Percentiles rank a stretch among this genome's conserved stretches.
phyloP scores from a whole-genome alignment of 2,888 invertebrate species.

The Euphydryas editha region DNA sequence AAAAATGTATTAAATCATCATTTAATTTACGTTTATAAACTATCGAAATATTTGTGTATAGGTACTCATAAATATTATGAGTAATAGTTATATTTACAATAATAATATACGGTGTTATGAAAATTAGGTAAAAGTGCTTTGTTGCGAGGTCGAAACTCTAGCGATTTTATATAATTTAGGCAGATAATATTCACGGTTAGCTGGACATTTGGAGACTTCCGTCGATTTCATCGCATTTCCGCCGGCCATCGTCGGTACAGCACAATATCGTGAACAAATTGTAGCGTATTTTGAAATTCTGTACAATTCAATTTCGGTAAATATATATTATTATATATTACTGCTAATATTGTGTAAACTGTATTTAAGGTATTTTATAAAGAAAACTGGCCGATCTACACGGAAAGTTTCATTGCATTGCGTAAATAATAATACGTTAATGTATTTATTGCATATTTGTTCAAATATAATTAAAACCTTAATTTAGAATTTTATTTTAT shows the following conservation, averaged over 20 bases:
- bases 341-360: background rate
- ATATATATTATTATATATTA: background rate
- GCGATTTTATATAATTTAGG: constrained; percentile 43
- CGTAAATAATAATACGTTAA: no score
- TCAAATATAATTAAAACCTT: no score
- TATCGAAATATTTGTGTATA: no score
- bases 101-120: background rate
- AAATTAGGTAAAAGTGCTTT: constrained; percentile 22
- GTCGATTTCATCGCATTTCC: constrained; percentile 75
- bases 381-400: no score
- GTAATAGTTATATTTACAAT: no score
- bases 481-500: no score
- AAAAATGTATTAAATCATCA: no score
- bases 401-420: no score
- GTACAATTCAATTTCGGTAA: constrained; percentile 14
- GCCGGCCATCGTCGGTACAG: constrained; percentile 42
- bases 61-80: no score
- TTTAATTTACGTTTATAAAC: no score
- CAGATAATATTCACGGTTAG: constrained; percentile 61
- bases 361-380: no score
- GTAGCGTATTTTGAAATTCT: constrained; percentile 23
- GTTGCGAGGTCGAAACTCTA: constrained; percentile 33
- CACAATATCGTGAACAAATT: constrained; percentile 33
- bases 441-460: no score
- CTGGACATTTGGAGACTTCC: constrained; percentile 61